Evolutionary conservation across 2,797 vertebrate genomes (phyloP), one percentile per base, ranked within the genome.

Genomic region (Danionella dracula): DNA sequence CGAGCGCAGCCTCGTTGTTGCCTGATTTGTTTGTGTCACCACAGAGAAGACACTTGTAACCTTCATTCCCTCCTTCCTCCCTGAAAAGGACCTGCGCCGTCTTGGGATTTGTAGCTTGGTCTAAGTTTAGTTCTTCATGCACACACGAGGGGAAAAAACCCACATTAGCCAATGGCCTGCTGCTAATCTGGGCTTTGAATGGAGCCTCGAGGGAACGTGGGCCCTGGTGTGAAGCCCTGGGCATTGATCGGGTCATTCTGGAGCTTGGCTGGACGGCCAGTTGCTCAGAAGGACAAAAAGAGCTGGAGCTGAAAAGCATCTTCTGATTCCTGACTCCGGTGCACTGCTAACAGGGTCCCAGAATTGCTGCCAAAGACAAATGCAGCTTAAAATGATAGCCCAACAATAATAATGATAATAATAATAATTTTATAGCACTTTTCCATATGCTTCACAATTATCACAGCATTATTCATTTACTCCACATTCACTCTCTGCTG

Each of bases 101-200:
- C 66, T 38, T 23, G 68, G 66, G 56, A 67, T 63, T 73, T 65
- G 49, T 46, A 31, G 32, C 48, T 37, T 12, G 50, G 44, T 65
- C 50, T 75, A 59, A 73, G 57, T 71, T 76, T 72, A 75, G 62
- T 72, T 27, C 61, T 72, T 54, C 55, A 17, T 13, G 27, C 12
- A 42, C 45, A 63, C 54, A 49, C 6, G 27, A 44, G 66, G 45
- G n/a, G 21, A 45, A 63, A 57, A 45, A 59, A 53, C 32, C 51
- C 45, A 71, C 67, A 71, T 71, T 72, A 75, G 49, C 2, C 15
- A 64, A 71, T 38, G 56, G 61, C 37, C 44, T 15, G 29, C 45
- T 38, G 45, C 61, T 79, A 69, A 73, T 77, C 65, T 68, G 32
- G 44, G 70, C 67, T 70, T 74, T 73, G 66, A 74, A 63, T 59